A percentile compares a stretch with the other conserved stretches of the same genome.
Conservation (phyloP, 1,140 invertebrate species). For the Myzus persicae region DNA sequence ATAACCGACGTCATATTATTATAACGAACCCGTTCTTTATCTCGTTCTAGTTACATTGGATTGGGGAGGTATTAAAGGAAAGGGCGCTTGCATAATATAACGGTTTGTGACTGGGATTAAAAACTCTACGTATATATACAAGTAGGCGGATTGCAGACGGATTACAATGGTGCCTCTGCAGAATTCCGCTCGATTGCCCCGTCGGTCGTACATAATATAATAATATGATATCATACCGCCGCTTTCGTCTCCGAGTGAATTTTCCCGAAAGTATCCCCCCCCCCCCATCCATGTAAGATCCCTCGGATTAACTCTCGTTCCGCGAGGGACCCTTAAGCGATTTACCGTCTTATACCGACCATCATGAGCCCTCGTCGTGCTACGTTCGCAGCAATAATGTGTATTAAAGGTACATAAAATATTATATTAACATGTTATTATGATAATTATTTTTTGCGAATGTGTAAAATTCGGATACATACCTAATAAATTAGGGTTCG, state of each 20-base stretch:
- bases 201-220: not conserved
- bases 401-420: not conserved
- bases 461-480: no score
- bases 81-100: not conserved
- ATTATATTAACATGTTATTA: not conserved
- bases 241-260: not conserved
- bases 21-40: not conserved
- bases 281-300: not conserved
- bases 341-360: not conserved
- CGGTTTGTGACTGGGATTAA: not conserved
- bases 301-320: not conserved
- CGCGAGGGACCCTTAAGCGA: not conserved
- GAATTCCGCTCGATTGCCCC: not conserved
- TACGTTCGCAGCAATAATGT: not conserved
- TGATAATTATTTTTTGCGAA: no score
- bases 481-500: no score
- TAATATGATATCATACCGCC: no score
- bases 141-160: no score
- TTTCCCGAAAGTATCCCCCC: not conserved
- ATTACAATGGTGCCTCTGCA: not conserved
- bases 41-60: not conserved
- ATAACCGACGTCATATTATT: not conserved
- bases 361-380: no score
- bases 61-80: not conserved
- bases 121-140: not conserved